A percentile compares a stretch with the other conserved stretches of the same genome.
Evolutionary conservation across 2,113 vertebrate species (phyloP).

Genomic region (Tiliqua scincoides): DNA sequence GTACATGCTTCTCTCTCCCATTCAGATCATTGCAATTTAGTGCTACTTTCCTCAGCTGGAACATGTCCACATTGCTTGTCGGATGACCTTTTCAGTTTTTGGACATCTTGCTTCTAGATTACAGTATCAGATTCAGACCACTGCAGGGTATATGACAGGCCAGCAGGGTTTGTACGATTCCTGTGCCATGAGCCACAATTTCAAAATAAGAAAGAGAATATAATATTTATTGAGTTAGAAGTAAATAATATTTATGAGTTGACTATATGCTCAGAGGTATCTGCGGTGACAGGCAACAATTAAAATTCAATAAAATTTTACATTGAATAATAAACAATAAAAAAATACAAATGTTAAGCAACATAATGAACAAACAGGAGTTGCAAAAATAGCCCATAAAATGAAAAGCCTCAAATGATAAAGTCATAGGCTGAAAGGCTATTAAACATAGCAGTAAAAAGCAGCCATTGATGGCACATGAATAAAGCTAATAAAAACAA

Average conservation of each 20-base stretch:
- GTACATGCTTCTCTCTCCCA: background rate
- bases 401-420: background rate
- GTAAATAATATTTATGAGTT: background rate
- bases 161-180: background rate
- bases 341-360: background rate
- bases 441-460: background rate
- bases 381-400: background rate
- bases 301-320: background rate
- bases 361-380: background rate
- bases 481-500: background rate
- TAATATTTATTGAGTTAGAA: background rate
- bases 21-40: background rate
- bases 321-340: background rate
- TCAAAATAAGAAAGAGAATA: background rate
- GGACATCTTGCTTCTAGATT: no score
- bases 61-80: background rate
- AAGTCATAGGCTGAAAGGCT: background rate
- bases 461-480: background rate
- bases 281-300: background rate
- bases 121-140: no score
- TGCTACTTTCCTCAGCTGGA: background rate
- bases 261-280: background rate
- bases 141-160: background rate
- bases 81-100: background rate
- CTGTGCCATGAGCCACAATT: background rate